Conservation (phyloP, 2,797 vertebrate genomes). For the Sarcophilus harrisii region DNA sequence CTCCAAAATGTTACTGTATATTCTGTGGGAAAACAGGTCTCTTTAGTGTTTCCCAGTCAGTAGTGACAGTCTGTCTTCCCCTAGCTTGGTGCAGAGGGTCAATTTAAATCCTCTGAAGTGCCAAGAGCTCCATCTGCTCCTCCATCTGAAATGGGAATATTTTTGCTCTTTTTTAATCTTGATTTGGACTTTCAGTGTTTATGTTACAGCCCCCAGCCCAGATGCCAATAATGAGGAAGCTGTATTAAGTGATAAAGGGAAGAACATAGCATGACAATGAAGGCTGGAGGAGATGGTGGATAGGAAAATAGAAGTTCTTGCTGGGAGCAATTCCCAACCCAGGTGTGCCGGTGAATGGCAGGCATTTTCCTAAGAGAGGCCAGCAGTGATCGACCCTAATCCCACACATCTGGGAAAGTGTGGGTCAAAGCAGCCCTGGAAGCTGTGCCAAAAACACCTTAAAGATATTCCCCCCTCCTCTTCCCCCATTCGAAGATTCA, state of each 20-base stretch:
- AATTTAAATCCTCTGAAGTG: slow-evolving; percentile 86
- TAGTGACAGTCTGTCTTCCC: slow-evolving; percentile 86
- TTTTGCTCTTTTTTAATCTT: slow-evolving; percentile 85
- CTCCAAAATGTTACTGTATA: slow-evolving; percentile 75
- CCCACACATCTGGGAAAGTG: slow-evolving; percentile 77
- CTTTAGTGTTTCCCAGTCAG: slow-evolving; percentile 79
- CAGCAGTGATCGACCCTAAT: slow-evolving; percentile 76
- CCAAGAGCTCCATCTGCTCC: slow-evolving; percentile 89
- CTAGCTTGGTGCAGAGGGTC: slow-evolving; percentile 86
- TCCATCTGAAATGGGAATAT: slow-evolving; percentile 88
- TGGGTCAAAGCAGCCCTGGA: slow-evolving; percentile 78
- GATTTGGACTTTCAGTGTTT: slow-evolving; percentile 85
- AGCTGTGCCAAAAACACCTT: slow-evolving; percentile 81
- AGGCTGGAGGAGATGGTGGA: slow-evolving; percentile 69
- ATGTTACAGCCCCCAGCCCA: slow-evolving; percentile 82
- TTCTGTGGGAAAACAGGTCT: slow-evolving; percentile 78
- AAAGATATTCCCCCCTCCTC: slow-evolving; percentile 71
- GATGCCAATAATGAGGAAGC: slow-evolving; percentile 83
- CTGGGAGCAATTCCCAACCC: slow-evolving; percentile 66
- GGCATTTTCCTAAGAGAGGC: slow-evolving; percentile 74
- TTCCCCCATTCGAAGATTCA: slow-evolving; percentile 64
- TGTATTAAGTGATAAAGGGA: slow-evolving; percentile 79
- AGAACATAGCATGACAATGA: slow-evolving; percentile 79
- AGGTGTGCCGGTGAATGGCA: slow-evolving; percentile 77
- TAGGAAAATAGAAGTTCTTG: slow-evolving; percentile 61